These are phyloP conservation scores for Chlorops oryzae DNA, from an alignment of 1,140 invertebrate genomes.

Conservation along the genomic window DNA sequence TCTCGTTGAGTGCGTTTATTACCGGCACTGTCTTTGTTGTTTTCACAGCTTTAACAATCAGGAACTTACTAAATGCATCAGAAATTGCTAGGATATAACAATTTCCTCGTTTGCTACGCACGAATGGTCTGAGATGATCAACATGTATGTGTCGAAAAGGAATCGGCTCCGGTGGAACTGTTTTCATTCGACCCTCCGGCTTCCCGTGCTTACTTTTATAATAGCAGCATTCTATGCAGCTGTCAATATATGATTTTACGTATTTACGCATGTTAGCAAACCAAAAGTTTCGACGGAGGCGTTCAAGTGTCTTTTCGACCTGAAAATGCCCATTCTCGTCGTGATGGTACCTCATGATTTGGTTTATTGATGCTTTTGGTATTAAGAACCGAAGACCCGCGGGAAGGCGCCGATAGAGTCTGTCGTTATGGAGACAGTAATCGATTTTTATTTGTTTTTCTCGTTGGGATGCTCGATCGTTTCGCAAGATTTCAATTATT, in stretches of 20 bases:
- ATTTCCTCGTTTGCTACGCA: slow-evolving; percentile 35
- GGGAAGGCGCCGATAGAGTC: slow-evolving; percentile 2
- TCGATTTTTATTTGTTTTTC: slow-evolving; percentile 9
- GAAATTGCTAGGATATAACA: slow-evolving; percentile 48
- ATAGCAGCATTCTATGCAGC: slow-evolving; percentile 26
- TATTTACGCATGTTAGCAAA: slow-evolving; percentile 30
- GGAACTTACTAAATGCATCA: slow-evolving; percentile 28
- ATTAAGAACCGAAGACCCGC: slow-evolving; percentile 3
- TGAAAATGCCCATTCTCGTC: slow-evolving; percentile 27
- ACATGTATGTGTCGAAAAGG: slow-evolving; percentile 33
- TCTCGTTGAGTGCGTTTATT: slow-evolving; percentile 23
- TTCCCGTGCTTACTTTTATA: slow-evolving; percentile 22
- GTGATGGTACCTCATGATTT: slow-evolving; percentile 16
- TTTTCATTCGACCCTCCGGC: slow-evolving; percentile 22
- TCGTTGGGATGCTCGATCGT: neutral
- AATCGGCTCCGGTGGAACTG: slow-evolving; percentile 25
- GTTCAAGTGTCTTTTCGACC: slow-evolving; percentile 19
- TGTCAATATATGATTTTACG: slow-evolving; percentile 18
- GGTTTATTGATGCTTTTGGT: slow-evolving; percentile 9
- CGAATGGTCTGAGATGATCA: slow-evolving; percentile 31
- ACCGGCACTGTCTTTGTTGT: slow-evolving; percentile 22
- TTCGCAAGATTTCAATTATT: slow-evolving; percentile 1
- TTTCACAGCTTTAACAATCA: slow-evolving; percentile 10
- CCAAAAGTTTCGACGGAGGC: slow-evolving; percentile 22
- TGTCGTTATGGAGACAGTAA: slow-evolving; percentile 3